Evolutionary conservation across 2,113 vertebrate genomes (phyloP).

Genomic region (Puma concolor): DNA sequence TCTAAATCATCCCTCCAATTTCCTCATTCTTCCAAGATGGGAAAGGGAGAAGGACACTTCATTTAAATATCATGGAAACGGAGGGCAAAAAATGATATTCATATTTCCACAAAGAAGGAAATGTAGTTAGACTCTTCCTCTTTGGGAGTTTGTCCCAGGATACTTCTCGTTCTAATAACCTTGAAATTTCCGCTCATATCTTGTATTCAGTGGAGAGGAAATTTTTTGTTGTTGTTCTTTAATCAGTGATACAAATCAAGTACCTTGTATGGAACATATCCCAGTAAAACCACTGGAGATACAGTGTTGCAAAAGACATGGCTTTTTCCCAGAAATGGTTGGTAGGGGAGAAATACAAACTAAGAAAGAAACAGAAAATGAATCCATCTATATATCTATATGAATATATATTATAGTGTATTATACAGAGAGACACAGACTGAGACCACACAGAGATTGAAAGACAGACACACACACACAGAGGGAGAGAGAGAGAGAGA

Average conservation of each 20-base stretch:
- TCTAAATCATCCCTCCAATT: not conserved
- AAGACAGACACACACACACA: not conserved
- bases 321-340: not conserved
- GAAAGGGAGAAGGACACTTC: not conserved
- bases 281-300: not conserved
- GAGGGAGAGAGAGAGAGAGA: not conserved
- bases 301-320: not conserved
- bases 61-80: not conserved
- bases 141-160: not conserved
- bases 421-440: not conserved
- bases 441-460: not conserved
- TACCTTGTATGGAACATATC: not conserved
- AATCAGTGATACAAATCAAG: not conserved
- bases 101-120: not conserved
- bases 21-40: not conserved
- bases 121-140: not conserved
- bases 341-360: not conserved
- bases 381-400: not conserved
- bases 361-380: not conserved
- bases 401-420: not conserved
- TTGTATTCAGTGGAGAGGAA: not conserved
- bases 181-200: not conserved
- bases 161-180: not conserved
- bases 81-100: not conserved
- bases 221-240: not conserved